phyloP scores from a whole-genome alignment of 1,140 invertebrate genomes.

The Drosophila saltans region DNA sequence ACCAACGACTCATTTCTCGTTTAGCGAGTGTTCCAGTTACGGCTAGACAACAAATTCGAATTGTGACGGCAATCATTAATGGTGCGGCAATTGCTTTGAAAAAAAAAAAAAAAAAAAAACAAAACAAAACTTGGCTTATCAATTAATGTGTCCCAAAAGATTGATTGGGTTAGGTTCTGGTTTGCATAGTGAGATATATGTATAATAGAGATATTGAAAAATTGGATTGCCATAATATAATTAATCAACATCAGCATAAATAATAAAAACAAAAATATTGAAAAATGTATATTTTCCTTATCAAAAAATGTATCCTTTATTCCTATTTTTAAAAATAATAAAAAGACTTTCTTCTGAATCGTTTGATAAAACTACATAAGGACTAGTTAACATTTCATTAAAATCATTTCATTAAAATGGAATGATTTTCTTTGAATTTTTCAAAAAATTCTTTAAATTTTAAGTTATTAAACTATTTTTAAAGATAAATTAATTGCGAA shows the following conservation, averaged over 20 bases:
- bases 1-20: constrained; percentile 2
- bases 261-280: not conserved
- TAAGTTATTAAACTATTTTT: too few relatives aligned
- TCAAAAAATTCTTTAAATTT: too few relatives aligned
- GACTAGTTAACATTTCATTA: too few relatives aligned
- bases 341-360: too few relatives aligned
- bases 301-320: too few relatives aligned
- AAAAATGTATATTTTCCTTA: not conserved
- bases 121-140: not conserved
- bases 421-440: too few relatives aligned
- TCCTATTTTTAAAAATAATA: too few relatives aligned
- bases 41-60: constrained; percentile 18
- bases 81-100: constrained; percentile 40
- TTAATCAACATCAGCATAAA: constrained; percentile 1
- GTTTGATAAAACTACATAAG: too few relatives aligned
- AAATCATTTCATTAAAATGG: too few relatives aligned
- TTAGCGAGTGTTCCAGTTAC: constrained; percentile 29
- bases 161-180: constrained; percentile 64
- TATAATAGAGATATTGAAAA: not conserved
- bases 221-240: not conserved
- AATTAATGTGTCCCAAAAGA: constrained; percentile 18
- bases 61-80: constrained; percentile 23
- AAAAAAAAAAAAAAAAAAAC: not conserved
- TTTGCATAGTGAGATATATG: not conserved
- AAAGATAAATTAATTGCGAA: too few relatives aligned